Conservation (phyloP, 2,888 invertebrate genomes). For the Amphimallon solstitiale region DNA sequence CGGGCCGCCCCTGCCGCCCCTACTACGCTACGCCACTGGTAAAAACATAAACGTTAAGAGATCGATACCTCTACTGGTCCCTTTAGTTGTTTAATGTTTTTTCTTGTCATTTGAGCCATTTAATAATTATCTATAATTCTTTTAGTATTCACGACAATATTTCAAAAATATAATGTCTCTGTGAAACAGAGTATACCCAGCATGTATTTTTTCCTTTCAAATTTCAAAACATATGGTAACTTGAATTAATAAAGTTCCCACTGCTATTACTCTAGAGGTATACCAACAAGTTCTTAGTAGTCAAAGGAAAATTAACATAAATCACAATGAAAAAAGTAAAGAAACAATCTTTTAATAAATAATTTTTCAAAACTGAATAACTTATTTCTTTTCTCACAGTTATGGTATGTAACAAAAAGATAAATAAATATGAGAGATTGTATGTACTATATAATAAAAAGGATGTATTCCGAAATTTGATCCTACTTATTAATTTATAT, state of each 20-base stretch:
- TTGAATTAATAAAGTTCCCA: conserved; percentile 10
- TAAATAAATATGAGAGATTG: neutral
- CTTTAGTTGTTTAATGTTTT: too few relatives aligned
- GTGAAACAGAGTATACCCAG: conserved; percentile 15
- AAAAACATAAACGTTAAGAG: too few relatives aligned
- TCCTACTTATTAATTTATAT: conserved; percentile 9
- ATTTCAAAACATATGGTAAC: neutral
- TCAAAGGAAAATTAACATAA: too few relatives aligned
- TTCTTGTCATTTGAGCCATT: too few relatives aligned
- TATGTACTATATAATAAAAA: neutral
- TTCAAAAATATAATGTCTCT: conserved; percentile 6
- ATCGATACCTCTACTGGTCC: too few relatives aligned
- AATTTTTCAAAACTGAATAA: conserved; percentile 3
- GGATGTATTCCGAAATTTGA: conserved; percentile 3
- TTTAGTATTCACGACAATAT: too few relatives aligned
- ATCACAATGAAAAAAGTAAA: neutral
- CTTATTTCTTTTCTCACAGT: neutral
- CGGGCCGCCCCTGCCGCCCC: too few relatives aligned
- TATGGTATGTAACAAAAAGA: too few relatives aligned
- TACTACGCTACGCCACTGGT: too few relatives aligned
- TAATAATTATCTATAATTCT: conserved; percentile 13
- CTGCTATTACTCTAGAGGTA: too few relatives aligned
- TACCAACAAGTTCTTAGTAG: too few relatives aligned
- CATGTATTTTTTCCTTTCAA: conserved; percentile 11
- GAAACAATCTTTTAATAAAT: neutral